phyloP scores from a whole-genome alignment of 2,888 invertebrate species.

The Operophtera brumata region DNA sequence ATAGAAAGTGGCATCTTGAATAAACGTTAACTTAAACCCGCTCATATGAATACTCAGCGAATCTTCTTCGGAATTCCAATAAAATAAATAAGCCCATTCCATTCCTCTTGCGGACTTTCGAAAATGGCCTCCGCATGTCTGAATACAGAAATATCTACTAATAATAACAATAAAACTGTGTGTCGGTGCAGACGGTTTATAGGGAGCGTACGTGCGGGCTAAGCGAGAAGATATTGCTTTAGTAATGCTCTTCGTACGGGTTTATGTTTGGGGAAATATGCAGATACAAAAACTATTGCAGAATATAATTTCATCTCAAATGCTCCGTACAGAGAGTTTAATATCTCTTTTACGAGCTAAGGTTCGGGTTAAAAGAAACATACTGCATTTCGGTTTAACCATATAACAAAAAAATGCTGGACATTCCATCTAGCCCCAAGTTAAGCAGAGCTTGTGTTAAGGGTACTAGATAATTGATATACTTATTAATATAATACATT shows the following conservation, averaged over 20 bases:
- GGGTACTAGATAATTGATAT: too few species aligned
- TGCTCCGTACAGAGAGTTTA: neutral
- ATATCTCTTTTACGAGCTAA: neutral
- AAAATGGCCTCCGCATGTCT: constrained; percentile 34
- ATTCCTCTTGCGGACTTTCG: constrained; percentile 36
- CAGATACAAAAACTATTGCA: neutral
- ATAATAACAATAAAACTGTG: constrained; percentile 34
- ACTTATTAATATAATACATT: too few species aligned
- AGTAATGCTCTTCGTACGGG: neutral
- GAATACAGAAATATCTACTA: constrained; percentile 39
- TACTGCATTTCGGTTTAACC: too few species aligned
- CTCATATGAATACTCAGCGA: constrained; percentile 25
- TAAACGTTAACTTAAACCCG: constrained; percentile 23
- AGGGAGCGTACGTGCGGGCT: constrained; percentile 1
- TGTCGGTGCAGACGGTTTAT: constrained; percentile 15
- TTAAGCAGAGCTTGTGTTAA: too few species aligned
- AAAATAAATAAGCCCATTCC: constrained; percentile 46
- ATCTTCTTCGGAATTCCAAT: constrained; percentile 41
- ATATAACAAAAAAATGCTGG: too few species aligned
- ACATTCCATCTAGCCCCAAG: too few species aligned
- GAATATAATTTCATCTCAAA: neutral
- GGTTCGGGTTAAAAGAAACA: too few species aligned
- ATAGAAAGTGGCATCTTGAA: constrained; percentile 10
- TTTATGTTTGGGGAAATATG: neutral
- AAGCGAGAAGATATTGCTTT: neutral